Conservation (phyloP, 2,888 invertebrate species). For the Lomographa bimaculata region DNA sequence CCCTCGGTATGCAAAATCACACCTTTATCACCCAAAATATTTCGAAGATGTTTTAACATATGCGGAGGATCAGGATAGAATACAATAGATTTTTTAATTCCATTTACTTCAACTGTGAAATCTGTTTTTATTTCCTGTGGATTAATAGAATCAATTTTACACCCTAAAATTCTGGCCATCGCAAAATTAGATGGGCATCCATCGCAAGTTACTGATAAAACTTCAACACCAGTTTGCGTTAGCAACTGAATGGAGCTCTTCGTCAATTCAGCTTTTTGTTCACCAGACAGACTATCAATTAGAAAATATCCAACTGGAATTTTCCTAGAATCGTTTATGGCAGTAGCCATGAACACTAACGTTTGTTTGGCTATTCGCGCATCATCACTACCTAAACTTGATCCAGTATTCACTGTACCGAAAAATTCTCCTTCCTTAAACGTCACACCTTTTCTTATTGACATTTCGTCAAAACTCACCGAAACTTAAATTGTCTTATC, state of each 20-base stretch:
- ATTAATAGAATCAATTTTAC: not conserved
- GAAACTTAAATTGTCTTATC: not conserved
- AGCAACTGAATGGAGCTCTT: not conserved
- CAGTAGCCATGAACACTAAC: not conserved
- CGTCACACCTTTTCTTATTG: not conserved
- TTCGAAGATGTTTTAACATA: not conserved
- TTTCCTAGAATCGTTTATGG: not conserved
- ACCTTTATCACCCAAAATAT: slow-evolving; percentile 7
- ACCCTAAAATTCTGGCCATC: not conserved
- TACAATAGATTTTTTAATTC: not conserved
- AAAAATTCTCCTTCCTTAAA: not conserved
- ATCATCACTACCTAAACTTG: not conserved
- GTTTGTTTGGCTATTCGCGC: not conserved
- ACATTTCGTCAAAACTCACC: slow-evolving; percentile 4
- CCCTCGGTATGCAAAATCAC: slow-evolving; percentile 5
- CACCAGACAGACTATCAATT: not conserved
- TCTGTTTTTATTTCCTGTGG: not conserved
- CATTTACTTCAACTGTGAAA: not conserved
- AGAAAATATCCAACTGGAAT: slow-evolving; percentile 1
- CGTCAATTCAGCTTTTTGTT: not conserved
- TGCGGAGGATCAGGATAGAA: slow-evolving; percentile 1
- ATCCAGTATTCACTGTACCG: not conserved
- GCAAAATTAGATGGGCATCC: not conserved
- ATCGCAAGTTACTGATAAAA: not conserved
- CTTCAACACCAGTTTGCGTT: not conserved